These are phyloP conservation scores for Diphyllodes magnificus DNA, from an alignment of 2,113 vertebrate species.

Conservation along the genomic window DNA sequence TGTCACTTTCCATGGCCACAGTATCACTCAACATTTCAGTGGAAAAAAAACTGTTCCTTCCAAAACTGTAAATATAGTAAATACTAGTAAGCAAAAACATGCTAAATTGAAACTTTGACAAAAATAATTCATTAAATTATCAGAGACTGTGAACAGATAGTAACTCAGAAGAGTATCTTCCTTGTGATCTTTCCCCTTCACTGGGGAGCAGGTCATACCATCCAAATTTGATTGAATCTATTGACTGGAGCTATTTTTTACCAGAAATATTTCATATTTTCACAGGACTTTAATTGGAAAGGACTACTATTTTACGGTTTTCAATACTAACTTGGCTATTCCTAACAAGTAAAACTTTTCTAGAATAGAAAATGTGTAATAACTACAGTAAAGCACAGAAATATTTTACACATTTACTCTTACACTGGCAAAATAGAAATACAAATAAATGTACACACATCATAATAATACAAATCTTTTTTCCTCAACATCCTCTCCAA, in stretches of 20 bases:
- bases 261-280: not conserved
- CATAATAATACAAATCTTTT: not conserved
- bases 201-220: not conserved
- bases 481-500: not conserved
- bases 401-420: not conserved
- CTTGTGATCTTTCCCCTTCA: not conserved
- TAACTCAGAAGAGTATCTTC: not conserved
- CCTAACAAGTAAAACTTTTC: not conserved
- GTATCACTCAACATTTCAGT: not conserved
- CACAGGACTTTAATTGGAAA: not conserved
- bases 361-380: not conserved
- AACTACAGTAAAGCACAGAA: not conserved
- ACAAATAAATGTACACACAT: not conserved
- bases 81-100: not conserved
- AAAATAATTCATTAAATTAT: not conserved
- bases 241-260: not conserved
- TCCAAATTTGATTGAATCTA: not conserved
- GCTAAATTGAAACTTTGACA: not conserved
- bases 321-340: not conserved
- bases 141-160: not conserved
- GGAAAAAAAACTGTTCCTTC: not conserved
- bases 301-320: not conserved
- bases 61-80: not conserved
- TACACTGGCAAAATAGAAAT: not conserved
- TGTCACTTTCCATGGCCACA: not conserved